phyloP scores from a whole-genome alignment of 2,888 invertebrate species.

The Cybosia mesomella region DNA sequence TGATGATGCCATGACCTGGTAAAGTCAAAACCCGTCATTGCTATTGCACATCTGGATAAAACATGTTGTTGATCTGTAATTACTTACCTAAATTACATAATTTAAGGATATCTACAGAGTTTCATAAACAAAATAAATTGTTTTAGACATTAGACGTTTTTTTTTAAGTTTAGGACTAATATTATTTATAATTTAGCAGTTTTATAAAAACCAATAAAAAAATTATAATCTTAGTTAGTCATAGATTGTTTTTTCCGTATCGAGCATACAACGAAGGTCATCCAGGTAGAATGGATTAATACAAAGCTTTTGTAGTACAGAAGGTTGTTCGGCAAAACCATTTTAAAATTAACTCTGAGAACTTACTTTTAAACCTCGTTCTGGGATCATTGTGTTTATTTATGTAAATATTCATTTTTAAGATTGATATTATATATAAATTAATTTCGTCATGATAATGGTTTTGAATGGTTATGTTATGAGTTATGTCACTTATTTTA shows the following conservation, averaged over 20 bases:
- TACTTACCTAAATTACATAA: no score
- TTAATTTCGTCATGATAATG: background rate
- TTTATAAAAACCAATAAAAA: no score
- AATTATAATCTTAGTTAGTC: background rate
- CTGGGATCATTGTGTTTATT: background rate
- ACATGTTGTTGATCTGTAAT: no score
- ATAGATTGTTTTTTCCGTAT: background rate
- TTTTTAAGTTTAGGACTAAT: no score
- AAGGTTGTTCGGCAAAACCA: constrained; percentile 36
- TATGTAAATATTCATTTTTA: background rate
- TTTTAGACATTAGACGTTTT: no score
- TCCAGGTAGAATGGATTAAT: constrained; percentile 58
- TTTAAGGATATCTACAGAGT: no score
- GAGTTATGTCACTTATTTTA: no score
- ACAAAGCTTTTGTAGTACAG: constrained; percentile 29
- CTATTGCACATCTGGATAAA: background rate
- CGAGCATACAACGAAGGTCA: constrained; percentile 54
- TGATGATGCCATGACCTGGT: background rate
- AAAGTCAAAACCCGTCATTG: background rate
- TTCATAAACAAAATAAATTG: no score
- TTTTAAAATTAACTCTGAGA: background rate
- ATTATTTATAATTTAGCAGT: no score
- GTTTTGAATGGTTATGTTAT: background rate
- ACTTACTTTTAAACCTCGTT: background rate
- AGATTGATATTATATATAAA: background rate